Evolutionary conservation across 2,888 invertebrate species (phyloP).

Genomic region (Allacma fusca): DNA sequence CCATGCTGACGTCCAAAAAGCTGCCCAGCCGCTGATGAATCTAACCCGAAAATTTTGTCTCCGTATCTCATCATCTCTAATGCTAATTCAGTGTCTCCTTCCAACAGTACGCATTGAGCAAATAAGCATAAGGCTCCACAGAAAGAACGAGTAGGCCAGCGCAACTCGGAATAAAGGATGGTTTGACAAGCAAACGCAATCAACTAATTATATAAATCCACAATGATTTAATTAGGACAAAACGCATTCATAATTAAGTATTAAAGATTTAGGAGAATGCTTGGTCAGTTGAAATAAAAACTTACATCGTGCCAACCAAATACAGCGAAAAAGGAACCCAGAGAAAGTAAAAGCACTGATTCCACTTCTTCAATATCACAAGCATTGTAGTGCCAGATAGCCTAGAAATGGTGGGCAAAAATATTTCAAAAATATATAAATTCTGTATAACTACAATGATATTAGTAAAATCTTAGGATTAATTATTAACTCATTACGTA

Average conservation of each 20-base stretch:
- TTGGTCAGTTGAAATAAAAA: not conserved
- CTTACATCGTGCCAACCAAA: constrained; percentile 57
- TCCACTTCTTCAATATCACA: constrained; percentile 55
- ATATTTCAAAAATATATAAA: constrained; percentile 26
- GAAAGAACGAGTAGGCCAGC: constrained; percentile 30
- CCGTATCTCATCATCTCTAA: constrained; percentile 55
- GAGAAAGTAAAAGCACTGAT: constrained; percentile 47
- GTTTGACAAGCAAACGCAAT: constrained; percentile 52
- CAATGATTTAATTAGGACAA: not conserved
- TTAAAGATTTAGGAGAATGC: too few species aligned
- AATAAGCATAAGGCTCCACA: constrained; percentile 51
- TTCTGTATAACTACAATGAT: constrained; percentile 11
- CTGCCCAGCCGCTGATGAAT: constrained; percentile 52
- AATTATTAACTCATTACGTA: constrained; percentile 52
- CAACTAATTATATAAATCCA: constrained; percentile 41
- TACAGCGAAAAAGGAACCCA: constrained; percentile 51
- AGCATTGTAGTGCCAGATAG: constrained; percentile 52
- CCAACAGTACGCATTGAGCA: constrained; percentile 44
- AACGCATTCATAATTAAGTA: too few species aligned
- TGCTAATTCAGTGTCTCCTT: constrained; percentile 50
- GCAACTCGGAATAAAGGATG: constrained; percentile 49
- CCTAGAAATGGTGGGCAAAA: too few species aligned
- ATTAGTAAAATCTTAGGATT: too few species aligned
- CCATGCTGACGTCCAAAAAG: constrained; percentile 51
- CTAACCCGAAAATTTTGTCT: constrained; percentile 47